Evolutionary conservation across 2,797 vertebrate genomes (phyloP).

Genomic region (Pogonophryne albipinna): DNA sequence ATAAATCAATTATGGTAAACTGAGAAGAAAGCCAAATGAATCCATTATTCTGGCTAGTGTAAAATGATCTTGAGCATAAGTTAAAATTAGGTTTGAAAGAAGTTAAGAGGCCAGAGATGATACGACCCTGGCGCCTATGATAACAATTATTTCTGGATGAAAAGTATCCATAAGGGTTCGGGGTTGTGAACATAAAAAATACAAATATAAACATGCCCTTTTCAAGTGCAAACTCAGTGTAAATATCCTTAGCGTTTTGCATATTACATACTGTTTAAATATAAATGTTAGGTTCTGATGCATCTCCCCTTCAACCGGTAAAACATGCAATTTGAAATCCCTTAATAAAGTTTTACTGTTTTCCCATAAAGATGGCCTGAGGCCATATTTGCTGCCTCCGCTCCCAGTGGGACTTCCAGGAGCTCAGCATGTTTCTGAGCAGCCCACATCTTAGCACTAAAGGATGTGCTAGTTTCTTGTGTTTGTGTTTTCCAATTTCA

Average conservation of each 20-base stretch:
- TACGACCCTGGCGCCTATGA: background rate
- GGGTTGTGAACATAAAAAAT: background rate
- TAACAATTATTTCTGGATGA: background rate
- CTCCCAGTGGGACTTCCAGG: constrained; percentile 30
- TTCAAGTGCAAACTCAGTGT: background rate
- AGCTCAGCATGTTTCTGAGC: constrained; percentile 28
- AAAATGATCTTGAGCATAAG: constrained; percentile 15
- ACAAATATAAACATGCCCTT: background rate
- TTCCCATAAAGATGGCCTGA: constrained; percentile 22
- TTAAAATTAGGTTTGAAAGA: constrained; percentile 35
- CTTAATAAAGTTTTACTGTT: background rate
- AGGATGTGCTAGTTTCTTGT: constrained; percentile 12
- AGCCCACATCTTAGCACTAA: constrained; percentile 31
- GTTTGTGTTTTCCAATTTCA: constrained; percentile 14
- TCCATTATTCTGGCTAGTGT: constrained; percentile 19
- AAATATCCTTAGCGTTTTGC: background rate
- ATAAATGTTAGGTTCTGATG: background rate
- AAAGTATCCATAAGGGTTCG: constrained; percentile 7
- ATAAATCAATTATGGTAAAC: constrained; percentile 28
- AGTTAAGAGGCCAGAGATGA: background rate
- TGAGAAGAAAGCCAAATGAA: constrained; percentile 25
- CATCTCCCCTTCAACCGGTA: too few species aligned
- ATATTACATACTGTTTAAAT: background rate
- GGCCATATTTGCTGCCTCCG: constrained; percentile 31
- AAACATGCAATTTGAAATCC: background rate